Evolutionary conservation across 2,113 vertebrate genomes (phyloP).

Genomic region (Gadus chalcogrammus): DNA sequence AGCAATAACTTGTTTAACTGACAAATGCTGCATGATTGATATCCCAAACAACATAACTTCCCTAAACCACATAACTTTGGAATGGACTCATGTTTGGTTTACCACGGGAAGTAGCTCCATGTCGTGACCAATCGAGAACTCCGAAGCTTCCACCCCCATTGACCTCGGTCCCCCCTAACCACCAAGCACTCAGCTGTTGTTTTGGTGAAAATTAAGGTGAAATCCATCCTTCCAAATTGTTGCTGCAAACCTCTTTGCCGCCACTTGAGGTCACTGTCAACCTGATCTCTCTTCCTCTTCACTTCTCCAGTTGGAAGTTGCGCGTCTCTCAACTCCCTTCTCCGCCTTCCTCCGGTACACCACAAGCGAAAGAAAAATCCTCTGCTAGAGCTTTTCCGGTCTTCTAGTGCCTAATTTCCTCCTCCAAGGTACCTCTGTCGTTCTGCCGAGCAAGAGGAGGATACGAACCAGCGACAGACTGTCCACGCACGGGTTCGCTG

Average conservation of each 20-base stretch:
- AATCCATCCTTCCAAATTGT: background rate
- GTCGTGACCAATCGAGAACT: too few relatives aligned
- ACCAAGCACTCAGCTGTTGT: background rate
- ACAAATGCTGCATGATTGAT: too few relatives aligned
- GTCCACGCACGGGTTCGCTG: too few relatives aligned
- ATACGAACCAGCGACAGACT: too few relatives aligned
- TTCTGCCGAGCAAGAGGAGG: slow-evolving; percentile 13
- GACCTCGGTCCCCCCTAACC: too few relatives aligned
- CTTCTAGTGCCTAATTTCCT: slow-evolving; percentile 73
- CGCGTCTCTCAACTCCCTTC: slow-evolving; percentile 4
- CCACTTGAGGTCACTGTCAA: slow-evolving; percentile 57
- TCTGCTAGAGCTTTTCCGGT: slow-evolving; percentile 76
- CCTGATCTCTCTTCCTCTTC: background rate
- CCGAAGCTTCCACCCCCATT: too few relatives aligned
- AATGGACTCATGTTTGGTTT: too few relatives aligned
- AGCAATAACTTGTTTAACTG: too few relatives aligned
- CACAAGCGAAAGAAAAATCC: slow-evolving; percentile 25
- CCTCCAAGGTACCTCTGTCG: slow-evolving; percentile 43
- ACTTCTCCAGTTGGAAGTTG: background rate
- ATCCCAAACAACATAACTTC: too few relatives aligned
- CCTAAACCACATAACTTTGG: too few relatives aligned
- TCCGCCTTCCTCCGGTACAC: slow-evolving; percentile 34
- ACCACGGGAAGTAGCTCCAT: too few relatives aligned
- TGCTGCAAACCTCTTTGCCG: slow-evolving; percentile 36
- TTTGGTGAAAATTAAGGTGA: background rate